Base-by-base conservation (phyloP, 2,113 vertebrate species). In the Rafetus swinhoei region DNA sequence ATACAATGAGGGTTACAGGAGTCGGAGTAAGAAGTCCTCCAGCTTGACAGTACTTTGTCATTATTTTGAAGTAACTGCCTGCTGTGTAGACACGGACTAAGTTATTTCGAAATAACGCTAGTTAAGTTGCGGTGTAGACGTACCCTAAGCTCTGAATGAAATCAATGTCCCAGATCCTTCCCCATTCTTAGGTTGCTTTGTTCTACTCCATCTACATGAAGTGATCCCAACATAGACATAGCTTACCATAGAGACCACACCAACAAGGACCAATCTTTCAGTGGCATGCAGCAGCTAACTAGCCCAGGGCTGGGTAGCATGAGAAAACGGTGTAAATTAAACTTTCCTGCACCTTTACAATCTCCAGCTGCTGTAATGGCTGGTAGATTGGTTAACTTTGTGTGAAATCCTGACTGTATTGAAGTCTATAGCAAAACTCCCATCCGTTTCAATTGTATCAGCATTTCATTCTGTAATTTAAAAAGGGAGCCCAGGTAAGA, bases 371-470 rank as follows among this genome's bases (percentile, higher is more conserved):
- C 39, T 76, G 39, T 76, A 76, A 39, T 45, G 35, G 35, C 32
- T n/a, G 62, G 24, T 60, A 25, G 59, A 27, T 62, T 12, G 59
- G 65, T 19, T 69, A n/a, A 72, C 8, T 89, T 57, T 35, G 25
- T 39, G 54, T 27, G 62, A 90, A 87, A 93, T 88, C 72, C 85
- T 54, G n/a, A n/a, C 60, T 94, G 18, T 18, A 72, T 21, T 72
- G 32, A 39, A 69, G 16, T 84, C 59, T 92, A 22, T 35, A 2
- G 8, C 72, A 79, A 86, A 94, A 59, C 14, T 80, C 52, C 25
- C 35, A 84, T 3, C 59, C 55, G 74, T 57, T 84, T 86, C 52
- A 18, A 93, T 82, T 1, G 11, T 21, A 9, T 35, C 18, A 19
- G 2, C 35, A 72, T 72, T n/a, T n/a, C 62, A 69, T 16, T 16